These are phyloP conservation scores for Drosophila glabriapex DNA, from an alignment of 2,888 invertebrate species.

Conservation along the genomic window DNA sequence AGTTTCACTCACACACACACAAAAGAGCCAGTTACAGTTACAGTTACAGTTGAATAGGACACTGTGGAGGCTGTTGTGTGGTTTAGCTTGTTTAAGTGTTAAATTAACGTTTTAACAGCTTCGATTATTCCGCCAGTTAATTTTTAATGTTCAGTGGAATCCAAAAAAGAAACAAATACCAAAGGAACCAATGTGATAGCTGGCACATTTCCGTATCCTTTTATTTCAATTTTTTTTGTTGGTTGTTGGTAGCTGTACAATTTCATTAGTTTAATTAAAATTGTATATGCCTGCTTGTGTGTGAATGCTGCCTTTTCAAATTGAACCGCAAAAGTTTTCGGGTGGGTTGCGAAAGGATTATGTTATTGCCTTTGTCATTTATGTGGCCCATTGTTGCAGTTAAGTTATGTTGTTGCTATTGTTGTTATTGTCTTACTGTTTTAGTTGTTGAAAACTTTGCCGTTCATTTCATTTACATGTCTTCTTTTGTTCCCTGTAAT, in stretches of 20 bases:
- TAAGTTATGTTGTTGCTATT: slow-evolving; percentile 17
- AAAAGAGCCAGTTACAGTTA: slow-evolving; percentile 43
- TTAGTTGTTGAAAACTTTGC: slow-evolving; percentile 54
- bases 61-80: slow-evolving; percentile 62
- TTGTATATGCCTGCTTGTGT: slow-evolving; percentile 39
- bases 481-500: slow-evolving; percentile 28
- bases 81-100: slow-evolving; percentile 82
- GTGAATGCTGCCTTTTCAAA: slow-evolving; percentile 69
- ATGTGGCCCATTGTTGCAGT: slow-evolving; percentile 64
- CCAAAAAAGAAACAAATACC: slow-evolving; percentile 14
- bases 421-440: slow-evolving; percentile 22
- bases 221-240: slow-evolving; percentile 7
- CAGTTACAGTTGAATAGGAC: slow-evolving; percentile 52
- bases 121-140: slow-evolving; percentile 75
- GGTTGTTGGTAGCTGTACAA: slow-evolving; percentile 32
- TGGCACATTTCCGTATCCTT: slow-evolving; percentile 28
- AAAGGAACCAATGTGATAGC: slow-evolving; percentile 8
- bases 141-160: slow-evolving; percentile 61
- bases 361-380: slow-evolving; percentile 74
- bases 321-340: slow-evolving; percentile 74
- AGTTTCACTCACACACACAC: slow-evolving; percentile 18
- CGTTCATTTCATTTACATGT: slow-evolving; percentile 74
- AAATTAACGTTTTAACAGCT: slow-evolving; percentile 80
- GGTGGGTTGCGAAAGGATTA: slow-evolving; percentile 60
- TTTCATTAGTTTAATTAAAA: slow-evolving; percentile 83